Base-by-base conservation (phyloP, 92 coral and sea anemone genomes). In the Parazoanthus darwini region DNA sequence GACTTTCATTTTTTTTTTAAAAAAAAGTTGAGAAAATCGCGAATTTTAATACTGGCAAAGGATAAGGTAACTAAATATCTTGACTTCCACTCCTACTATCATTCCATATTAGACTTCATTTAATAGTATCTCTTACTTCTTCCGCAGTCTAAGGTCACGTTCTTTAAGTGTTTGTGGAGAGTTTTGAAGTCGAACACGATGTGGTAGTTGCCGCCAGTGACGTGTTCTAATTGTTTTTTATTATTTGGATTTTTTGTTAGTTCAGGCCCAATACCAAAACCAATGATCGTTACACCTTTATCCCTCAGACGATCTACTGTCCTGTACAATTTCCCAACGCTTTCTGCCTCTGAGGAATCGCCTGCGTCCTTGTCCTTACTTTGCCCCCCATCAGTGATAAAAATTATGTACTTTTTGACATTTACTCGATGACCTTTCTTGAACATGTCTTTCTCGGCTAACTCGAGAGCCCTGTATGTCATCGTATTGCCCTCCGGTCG, bases 301-400 rank as follows among this genome's bases (percentile, higher is more conserved):
- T 13, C 9, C 33, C 25, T 72, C 42, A 72, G 42, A 4, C 42
- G 0, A 29, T 29, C 42, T 9, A 42, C 39, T 72, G 6, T 14
- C 20, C 2, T 42, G 39, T 72, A 29, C 10, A 72, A 4, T 0
- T 72, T 22, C 33, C 1, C 29, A 26, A 26, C 16, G 1, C 15
- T 72, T 29, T 8, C 36, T 0, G 33, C 33, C 33, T 29, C 33
- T 29, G 33, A 29, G 33, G 33, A 29, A 29, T 29, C 33, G 33
- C 33, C 0, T 29, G 33, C 33, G 0, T 29, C 33, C 33, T 29
- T n/a, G n/a, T n/a, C n/a, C n/a, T n/a, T 3, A 18, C 13, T 63
- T 72, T 72, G 77, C 8, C 42, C 39, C 39, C 77, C 77, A 72
- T 72, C 77, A 72, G 77, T 72, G 77, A 72, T 11, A 72, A 72